These are phyloP conservation scores for Macropis europaea DNA, from an alignment of 2,888 invertebrate species.

Conservation along the genomic window DNA sequence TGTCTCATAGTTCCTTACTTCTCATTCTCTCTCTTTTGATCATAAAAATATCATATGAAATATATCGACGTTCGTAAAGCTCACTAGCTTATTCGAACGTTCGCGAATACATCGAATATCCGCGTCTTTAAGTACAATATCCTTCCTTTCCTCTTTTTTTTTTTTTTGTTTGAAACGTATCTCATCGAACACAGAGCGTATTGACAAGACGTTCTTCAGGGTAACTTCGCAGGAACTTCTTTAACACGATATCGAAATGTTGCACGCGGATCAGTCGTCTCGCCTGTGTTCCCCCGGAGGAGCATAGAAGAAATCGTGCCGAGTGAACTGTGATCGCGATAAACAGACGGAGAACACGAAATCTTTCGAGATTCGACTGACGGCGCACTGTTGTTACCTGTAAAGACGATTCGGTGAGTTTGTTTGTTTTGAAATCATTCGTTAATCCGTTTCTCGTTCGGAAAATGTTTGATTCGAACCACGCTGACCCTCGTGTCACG, in stretches of 20 bases:
- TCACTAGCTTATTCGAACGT: constrained; percentile 9
- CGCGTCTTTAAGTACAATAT: constrained; percentile 7
- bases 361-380: neutral
- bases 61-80: constrained; percentile 15
- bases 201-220: constrained; percentile 5
- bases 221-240: constrained; percentile 37
- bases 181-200: constrained; percentile 14
- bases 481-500: neutral
- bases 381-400: neutral
- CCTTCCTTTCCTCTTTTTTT: neutral
- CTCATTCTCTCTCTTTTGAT: neutral
- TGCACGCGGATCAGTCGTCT: neutral
- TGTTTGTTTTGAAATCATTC: neutral
- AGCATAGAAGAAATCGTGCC: constrained; percentile 6
- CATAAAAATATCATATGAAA: constrained; percentile 39
- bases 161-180: neutral
- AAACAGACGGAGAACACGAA: constrained; percentile 5
- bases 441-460: neutral
- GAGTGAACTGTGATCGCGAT: neutral
- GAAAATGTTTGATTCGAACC: neutral
- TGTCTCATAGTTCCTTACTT: neutral
- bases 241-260: neutral
- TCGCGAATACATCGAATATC: constrained; percentile 1
- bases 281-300: neutral
- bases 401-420: neutral